phyloP scores from a whole-genome alignment of 2,797 vertebrate genomes.

The Xiphorhynchus erythropygius region DNA sequence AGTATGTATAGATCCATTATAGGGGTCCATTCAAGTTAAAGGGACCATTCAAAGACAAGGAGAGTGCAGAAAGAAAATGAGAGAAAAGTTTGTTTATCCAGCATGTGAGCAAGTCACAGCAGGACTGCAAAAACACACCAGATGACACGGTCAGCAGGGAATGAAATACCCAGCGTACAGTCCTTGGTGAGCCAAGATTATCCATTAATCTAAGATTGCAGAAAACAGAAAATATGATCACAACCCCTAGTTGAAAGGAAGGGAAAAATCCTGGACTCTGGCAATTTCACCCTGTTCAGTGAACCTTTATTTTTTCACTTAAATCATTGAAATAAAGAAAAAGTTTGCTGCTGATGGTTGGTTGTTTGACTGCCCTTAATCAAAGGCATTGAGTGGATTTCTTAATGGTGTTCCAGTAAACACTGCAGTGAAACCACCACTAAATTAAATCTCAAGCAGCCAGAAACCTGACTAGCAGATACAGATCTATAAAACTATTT shows the following conservation, averaged over 20 bases:
- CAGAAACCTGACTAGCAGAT: background rate
- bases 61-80: background rate
- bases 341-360: background rate
- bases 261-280: background rate
- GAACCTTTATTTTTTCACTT: background rate
- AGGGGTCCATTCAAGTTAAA: background rate
- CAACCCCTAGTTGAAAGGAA: background rate
- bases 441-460: background rate
- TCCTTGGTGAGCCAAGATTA: slow-evolving; percentile 29
- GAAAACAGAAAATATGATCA: background rate
- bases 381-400: background rate
- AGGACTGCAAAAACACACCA: slow-evolving; percentile 54
- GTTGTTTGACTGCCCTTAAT: background rate
- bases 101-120: slow-evolving; percentile 18
- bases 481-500: background rate
- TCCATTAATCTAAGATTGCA: background rate
- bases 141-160: slow-evolving; percentile 4
- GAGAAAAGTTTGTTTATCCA: slow-evolving; percentile 32
- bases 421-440: background rate
- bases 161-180: background rate
- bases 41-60: background rate
- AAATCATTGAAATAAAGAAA: background rate
- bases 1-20: background rate
- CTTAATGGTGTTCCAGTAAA: background rate
- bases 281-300: background rate